Evolutionary conservation across 2,113 vertebrate genomes (phyloP), one percentile per base, ranked within the genome.

Genomic region (Oncorhynchus nerka): DNA sequence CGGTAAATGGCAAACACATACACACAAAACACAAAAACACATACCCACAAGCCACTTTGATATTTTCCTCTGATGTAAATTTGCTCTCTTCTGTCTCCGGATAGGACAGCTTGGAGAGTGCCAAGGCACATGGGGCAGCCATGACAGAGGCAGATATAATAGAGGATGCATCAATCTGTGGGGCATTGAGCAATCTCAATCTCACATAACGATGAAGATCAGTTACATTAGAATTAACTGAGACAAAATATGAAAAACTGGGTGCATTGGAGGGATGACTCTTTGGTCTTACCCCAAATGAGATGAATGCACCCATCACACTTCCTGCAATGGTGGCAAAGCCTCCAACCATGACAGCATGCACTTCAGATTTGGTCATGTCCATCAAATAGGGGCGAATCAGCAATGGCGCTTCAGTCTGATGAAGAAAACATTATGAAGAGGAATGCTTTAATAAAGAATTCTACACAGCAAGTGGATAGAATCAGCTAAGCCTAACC

Each of bases 271-370:
- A 1, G 13, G 11, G 34, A 24, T 13, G 20, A 13, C 7, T 24
- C 19, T 45, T 0, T 30, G 16, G 34, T 64, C 94, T 94, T 86
- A 98, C 98, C 91, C 97, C 96, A 77, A 98, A 97, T 32, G 95
- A 95, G 79, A 99, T 98, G 84, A 95, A 99, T 24, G 96, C 95
- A 71, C 98, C 97, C 94, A 99, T 93, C 45, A 99, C 97, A 0
- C 95, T 97, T 71, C 96, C 98, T 6, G 97, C 96, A 6, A 99
- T 97, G 61, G 98, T 99, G 62, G 96, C 94, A 85, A 99, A 99
- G 28, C 97, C 97, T 1, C 97, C 97, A 1, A 93, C 92, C 94
- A 99, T 96, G 75, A 99, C 97, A 1, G 96, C 92, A 0, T 99
- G 97, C 70, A 99, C 83, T 89, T 99, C 98, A 70, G 98, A 99